Percentiles rank a stretch among this genome's conserved stretches.
Conservation (phyloP, 2,888 invertebrate species). For the Nemapogon koenigi region DNA sequence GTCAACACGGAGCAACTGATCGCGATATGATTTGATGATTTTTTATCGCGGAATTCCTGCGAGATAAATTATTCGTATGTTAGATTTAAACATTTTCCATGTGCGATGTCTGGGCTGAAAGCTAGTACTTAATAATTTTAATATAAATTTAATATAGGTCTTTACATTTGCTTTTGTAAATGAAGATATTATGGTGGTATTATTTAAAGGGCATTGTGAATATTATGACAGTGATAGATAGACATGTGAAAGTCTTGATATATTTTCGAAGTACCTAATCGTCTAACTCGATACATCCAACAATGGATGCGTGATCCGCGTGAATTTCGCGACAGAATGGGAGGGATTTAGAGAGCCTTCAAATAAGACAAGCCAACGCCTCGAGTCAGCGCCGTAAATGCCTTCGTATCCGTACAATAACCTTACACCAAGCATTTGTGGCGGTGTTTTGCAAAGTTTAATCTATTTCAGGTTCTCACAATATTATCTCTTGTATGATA, state of each 20-base stretch:
- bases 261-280: constrained; percentile 46
- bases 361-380: constrained; percentile 47
- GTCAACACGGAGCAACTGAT: no score
- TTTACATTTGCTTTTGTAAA: no score
- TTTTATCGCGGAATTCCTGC: no score
- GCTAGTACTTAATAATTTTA: no score
- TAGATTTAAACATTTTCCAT: no score
- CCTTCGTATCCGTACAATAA: constrained; percentile 48
- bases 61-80: no score
- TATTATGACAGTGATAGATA: constrained; percentile 29
- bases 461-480: no score
- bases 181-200: no score
- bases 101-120: no score
- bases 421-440: constrained; percentile 27
- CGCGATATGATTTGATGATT: no score
- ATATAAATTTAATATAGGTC: no score
- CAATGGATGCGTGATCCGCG: constrained; percentile 7
- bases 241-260: constrained; percentile 23
- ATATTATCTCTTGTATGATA: no score
- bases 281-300: constrained; percentile 29
- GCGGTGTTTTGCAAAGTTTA: constrained; percentile 1
- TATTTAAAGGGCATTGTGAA: constrained; percentile 11
- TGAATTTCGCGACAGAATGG: constrained; percentile 8
- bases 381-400: constrained; percentile 36
- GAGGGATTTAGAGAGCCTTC: constrained; percentile 44